Evolutionary conservation across 2,113 vertebrate species (phyloP).

Genomic region (Chionis minor): DNA sequence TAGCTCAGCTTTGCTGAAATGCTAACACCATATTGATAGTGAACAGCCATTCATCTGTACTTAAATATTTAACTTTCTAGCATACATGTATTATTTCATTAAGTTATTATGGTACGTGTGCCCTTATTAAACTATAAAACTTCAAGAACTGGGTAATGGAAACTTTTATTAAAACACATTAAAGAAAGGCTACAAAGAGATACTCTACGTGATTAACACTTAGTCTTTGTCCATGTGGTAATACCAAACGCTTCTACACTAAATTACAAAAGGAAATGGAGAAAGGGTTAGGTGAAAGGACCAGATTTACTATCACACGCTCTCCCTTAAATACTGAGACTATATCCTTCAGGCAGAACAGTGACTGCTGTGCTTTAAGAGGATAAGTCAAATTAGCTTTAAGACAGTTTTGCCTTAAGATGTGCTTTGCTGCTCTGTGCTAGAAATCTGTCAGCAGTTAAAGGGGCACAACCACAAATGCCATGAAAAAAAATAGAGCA

Average conservation of each 20-base stretch:
- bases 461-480: neutral
- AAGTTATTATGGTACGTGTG: neutral
- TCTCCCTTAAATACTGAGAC: neutral
- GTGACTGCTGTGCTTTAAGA: neutral
- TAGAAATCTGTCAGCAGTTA: neutral
- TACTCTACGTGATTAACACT: neutral
- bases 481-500: neutral
- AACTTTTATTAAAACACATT: neutral
- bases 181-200: neutral
- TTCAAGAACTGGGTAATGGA: neutral
- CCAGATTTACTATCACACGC: neutral
- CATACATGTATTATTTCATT: neutral
- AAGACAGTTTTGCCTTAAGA: conserved; percentile 22
- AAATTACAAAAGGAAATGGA: neutral
- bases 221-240: neutral
- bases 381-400: conserved; percentile 35
- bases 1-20: neutral
- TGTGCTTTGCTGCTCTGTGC: neutral
- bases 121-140: neutral
- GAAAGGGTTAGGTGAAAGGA: neutral
- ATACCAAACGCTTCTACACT: neutral
- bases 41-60: neutral
- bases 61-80: neutral
- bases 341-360: neutral
- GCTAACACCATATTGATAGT: neutral